Evolutionary conservation across 2,888 invertebrate species (phyloP), one percentile per base, ranked within the genome.

Genomic region (Syritta pipiens): DNA sequence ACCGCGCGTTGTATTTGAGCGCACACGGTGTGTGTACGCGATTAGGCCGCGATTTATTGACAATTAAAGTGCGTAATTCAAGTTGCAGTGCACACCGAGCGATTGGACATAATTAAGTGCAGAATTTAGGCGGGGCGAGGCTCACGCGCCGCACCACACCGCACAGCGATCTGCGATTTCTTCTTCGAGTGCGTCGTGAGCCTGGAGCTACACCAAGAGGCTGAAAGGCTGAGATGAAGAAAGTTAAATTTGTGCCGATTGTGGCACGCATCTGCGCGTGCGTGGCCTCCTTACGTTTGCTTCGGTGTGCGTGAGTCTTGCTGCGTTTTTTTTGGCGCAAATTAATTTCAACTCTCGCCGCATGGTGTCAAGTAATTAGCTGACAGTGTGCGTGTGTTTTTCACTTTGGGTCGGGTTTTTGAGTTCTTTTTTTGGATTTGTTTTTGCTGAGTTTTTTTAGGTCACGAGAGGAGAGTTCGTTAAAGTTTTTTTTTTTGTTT

Each of bases 311-410:
- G 46, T 40, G 65, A 60, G 60, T 71, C 72, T 60, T 35, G 26
- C 24, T 6, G 55, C 20, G 48, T 26, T 20, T 40, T 62, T 65
- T 71, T 65, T 60, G 24, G 65, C 65, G 72, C 68, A 74, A 79
- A 74, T 79, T 74, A 79, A 68, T 67, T 74, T 79, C 68, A 74
- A 74, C 79, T 79, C 79, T 79, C 79, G 44, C 79, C 57, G 49
- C 74, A 74, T 79, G 79, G 79, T 79, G 79, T 74, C 79, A 74
- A 74, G 60, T 79, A 79, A 79, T 79, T 79, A 79, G 79, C 68
- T 55, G 79, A 72, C 49, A 72, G 48, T 30, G 22, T 49, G 60
- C 49, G 60, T 53, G 72, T 65, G 59, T 60, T 44, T 51, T 28
- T 57, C 30, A 9, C 24, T 49, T 60, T 32, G 10, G 48, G 30